Evolutionary conservation across 2,797 vertebrate species (phyloP).

Genomic region (Neomorphus geoffroyi): DNA sequence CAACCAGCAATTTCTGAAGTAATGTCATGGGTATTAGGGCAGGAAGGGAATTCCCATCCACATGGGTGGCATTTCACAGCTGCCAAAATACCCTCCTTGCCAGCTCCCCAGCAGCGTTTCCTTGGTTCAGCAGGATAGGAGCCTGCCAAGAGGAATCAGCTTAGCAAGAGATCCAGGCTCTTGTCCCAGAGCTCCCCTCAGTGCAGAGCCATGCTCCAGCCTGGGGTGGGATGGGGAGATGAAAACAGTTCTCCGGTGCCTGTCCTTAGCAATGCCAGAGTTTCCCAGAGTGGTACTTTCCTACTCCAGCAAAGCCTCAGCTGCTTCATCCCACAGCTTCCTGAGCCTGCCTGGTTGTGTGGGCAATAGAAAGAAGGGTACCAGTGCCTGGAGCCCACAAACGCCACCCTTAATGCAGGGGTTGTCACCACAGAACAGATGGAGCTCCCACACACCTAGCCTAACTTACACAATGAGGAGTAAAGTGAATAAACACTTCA

Average conservation of each 20-base stretch:
- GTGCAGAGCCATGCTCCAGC: background rate
- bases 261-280: background rate
- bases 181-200: constrained; percentile 21
- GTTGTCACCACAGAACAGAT: background rate
- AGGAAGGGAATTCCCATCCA: constrained; percentile 46
- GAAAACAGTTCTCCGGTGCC: background rate
- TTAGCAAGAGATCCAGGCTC: constrained; percentile 41
- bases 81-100: constrained; percentile 26
- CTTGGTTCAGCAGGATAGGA: constrained; percentile 44
- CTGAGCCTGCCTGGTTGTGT: accelerated
- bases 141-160: constrained; percentile 44
- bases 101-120: background rate
- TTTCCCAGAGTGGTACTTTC: background rate
- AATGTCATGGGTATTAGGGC: background rate
- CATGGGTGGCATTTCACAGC: constrained; percentile 49
- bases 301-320: background rate
- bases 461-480: background rate
- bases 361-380: background rate
- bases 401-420: background rate
- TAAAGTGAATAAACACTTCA: background rate
- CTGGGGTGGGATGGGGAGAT: background rate
- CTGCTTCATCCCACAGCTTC: background rate
- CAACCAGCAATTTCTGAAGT: background rate
- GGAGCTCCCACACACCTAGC: background rate
- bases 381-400: background rate